phyloP scores from a whole-genome alignment of 2,888 invertebrate genomes.

The Lasius platythorax region DNA sequence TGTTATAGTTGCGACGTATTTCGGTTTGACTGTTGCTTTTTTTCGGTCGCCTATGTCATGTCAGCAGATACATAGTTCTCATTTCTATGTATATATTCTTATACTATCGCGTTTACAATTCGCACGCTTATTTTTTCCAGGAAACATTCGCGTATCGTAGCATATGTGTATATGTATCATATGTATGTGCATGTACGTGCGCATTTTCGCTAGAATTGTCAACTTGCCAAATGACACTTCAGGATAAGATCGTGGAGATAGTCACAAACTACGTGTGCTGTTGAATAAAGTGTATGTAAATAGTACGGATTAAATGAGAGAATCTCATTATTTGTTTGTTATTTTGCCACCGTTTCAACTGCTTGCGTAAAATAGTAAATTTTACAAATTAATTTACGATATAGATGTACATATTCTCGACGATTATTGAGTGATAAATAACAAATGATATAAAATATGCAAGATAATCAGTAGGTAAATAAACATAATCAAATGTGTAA shows the following conservation, averaged over 20 bases:
- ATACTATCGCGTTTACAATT: conserved; percentile 7
- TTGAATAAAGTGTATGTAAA: neutral
- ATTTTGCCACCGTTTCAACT: neutral
- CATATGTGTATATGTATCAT: neutral
- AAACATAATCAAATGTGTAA: neutral
- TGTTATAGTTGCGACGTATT: neutral
- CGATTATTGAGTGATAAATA: neutral
- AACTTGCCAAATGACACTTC: neutral
- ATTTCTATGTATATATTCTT: neutral
- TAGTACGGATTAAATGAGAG: neutral
- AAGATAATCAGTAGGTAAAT: neutral
- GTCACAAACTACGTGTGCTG: neutral
- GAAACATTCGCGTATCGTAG: neutral
- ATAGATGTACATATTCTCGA: neutral
- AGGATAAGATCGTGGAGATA: neutral
- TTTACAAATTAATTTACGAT: neutral
- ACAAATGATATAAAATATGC: neutral
- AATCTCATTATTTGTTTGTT: neutral
- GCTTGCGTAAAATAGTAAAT: neutral
- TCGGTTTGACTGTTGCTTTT: neutral
- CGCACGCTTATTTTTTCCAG: neutral
- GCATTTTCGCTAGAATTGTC: neutral
- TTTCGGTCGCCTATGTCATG: neutral
- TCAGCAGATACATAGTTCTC: neutral
- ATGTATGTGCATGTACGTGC: neutral